A percentile compares a stretch with the other conserved stretches of the same genome.
These are phyloP conservation scores for Patella ulyssiponensis DNA, from an alignment of 2,888 invertebrate species.

Conservation along the genomic window DNA sequence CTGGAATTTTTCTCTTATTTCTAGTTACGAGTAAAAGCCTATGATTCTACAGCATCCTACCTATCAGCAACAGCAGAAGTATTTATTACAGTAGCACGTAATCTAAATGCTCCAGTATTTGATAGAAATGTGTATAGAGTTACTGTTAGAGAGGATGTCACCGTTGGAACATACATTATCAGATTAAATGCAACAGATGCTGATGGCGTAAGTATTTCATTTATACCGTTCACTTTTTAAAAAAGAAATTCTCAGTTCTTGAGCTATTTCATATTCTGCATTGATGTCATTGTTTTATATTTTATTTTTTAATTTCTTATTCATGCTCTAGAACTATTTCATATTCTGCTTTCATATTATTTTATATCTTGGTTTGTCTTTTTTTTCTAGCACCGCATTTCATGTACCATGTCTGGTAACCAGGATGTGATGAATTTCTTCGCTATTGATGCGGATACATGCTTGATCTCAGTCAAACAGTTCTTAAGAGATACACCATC, in stretches of 20 bases:
- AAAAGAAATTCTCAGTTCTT: neutral
- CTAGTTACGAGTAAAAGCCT: slow-evolving; percentile 57
- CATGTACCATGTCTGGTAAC: slow-evolving; percentile 26
- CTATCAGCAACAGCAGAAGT: slow-evolving; percentile 54
- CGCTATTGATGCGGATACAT: slow-evolving; percentile 44
- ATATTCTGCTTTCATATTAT: too few relatives aligned
- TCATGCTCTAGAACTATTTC: too few relatives aligned
- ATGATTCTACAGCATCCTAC: slow-evolving; percentile 54
- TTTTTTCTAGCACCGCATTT: too few relatives aligned
- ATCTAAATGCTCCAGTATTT: slow-evolving; percentile 62
- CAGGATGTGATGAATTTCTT: slow-evolving; percentile 40
- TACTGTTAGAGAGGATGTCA: slow-evolving; percentile 51
- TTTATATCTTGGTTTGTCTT: too few relatives aligned
- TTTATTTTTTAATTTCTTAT: slow-evolving; percentile 15
- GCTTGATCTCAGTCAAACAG: slow-evolving; percentile 43
- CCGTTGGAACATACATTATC: slow-evolving; percentile 47
- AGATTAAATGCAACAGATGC: slow-evolving; percentile 60
- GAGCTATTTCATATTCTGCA: too few relatives aligned
- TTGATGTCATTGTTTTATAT: neutral
- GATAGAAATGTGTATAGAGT: slow-evolving; percentile 55
- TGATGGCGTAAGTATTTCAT: slow-evolving; percentile 54
- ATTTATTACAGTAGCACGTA: slow-evolving; percentile 55
- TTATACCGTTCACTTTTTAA: neutral
- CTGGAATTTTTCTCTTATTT: neutral
- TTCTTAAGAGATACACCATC: slow-evolving; percentile 38